phyloP scores from a whole-genome alignment of 1,140 invertebrate species.

The Hormaphis cornu region DNA sequence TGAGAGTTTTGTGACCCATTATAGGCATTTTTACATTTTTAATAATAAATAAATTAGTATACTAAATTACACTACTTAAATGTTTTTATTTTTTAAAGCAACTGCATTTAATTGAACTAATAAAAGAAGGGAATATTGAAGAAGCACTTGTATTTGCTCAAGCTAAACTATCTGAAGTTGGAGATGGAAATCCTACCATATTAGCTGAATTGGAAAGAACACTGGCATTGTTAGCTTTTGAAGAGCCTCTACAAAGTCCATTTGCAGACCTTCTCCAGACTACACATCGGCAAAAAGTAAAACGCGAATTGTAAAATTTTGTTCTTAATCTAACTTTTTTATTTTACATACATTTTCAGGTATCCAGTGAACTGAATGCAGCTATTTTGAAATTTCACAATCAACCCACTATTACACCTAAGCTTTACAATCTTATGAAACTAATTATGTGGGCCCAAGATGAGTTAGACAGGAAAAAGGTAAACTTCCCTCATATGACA shows the following conservation, averaged over 20 bases:
- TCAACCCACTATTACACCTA: conserved; percentile 75
- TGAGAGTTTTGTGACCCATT: too few species aligned
- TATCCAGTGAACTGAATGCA: conserved; percentile 93
- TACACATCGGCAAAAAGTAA: conserved; percentile 84
- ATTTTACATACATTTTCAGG: conserved; percentile 50
- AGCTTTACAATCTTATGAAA: conserved; percentile 82
- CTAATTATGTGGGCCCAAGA: conserved; percentile 92
- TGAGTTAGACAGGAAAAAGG: conserved; percentile 86
- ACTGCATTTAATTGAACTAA: conserved; percentile 89
- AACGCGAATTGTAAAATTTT: neutral
- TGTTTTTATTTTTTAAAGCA: conserved; percentile 52
- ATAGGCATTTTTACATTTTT: too few species aligned
- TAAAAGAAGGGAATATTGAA: conserved; percentile 80
- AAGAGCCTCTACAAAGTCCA: conserved; percentile 87
- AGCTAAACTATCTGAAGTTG: conserved; percentile 79
- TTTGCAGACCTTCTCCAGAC: conserved; percentile 90
- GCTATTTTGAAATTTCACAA: conserved; percentile 89
- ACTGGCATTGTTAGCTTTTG: conserved; percentile 88
- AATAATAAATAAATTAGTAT: neutral
- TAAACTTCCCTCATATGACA: conserved; percentile 87
- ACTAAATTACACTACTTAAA: too few species aligned
- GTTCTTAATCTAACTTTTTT: neutral
- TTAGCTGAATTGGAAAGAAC: conserved; percentile 73
- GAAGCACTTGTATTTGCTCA: conserved; percentile 93
- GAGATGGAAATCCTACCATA: conserved; percentile 74